Base-by-base conservation (phyloP, 92 coral and sea anemone species). In the Blastomussa wellsi region DNA sequence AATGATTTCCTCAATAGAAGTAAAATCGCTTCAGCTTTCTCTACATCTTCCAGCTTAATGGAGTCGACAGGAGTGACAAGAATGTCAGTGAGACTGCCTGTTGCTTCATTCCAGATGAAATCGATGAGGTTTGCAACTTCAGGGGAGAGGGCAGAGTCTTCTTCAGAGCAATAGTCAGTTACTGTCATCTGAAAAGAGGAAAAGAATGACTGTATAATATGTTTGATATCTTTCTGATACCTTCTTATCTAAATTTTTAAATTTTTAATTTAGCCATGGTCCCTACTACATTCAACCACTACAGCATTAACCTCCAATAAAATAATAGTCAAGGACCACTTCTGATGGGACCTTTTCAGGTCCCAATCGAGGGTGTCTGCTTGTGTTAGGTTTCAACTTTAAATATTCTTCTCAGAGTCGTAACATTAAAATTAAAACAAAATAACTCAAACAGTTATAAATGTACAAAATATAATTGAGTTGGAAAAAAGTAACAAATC, bases 81-180 rank as follows among this genome's bases (percentile, higher is more conserved):
- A 60, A 89, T 72, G 39, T 93, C 91, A 2, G 87, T 53, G 6
- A 97, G 90, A 72, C 93, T 79, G 13, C 98, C 98, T 60, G 88
- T 86, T 52, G 99, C 99, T 65, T 97, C 99, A 55, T 93, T 89
- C 99, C 98, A 97, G 11, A 94, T 91, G 78, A 78, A 82, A 37
- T 94, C 95, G 17, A 97, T 95, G 19, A 97, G 86, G 72, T 91
- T 82, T 42, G 87, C 86, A 33, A 91, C 95, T 36, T 91, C 86
- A 52, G 91, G 89, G 16, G 94, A 89, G 37, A 93, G 70, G 11
- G 68, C 53, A 9, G 78, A 66, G 37, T 93, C 94, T 72, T 94
- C 98, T 28, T 87, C 91, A 26, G 67, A 68, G 33, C 78, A 84
- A 44, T 73, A 79, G 29, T 86, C 92, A 62, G 72, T 88, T 14